A percentile compares a stretch with the other conserved stretches of the same genome.
phyloP scores from a whole-genome alignment of 2,888 invertebrate genomes.

The Stramonita haemastoma region DNA sequence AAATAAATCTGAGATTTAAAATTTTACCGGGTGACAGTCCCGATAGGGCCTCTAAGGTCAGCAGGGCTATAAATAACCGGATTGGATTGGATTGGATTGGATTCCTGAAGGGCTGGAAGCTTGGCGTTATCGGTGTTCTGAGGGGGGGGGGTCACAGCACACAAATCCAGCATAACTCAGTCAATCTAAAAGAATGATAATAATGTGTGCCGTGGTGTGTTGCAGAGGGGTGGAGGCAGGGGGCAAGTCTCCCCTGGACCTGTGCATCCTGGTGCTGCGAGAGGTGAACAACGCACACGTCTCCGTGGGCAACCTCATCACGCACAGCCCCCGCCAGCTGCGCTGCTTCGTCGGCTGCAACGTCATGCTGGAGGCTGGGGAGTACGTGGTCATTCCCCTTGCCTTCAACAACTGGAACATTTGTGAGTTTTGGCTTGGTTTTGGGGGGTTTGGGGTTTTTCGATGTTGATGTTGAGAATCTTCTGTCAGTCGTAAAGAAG shows the following conservation, averaged over 20 bases:
- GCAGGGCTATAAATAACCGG: too few relatives aligned
- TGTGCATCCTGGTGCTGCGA: constrained; percentile 87
- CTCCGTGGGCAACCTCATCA: constrained; percentile 84
- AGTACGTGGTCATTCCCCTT: constrained; percentile 92
- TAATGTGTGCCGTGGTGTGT: not conserved
- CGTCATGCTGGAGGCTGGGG: constrained; percentile 95
- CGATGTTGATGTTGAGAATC: too few relatives aligned
- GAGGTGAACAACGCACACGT: constrained; percentile 52
- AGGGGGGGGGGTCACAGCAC: too few relatives aligned
- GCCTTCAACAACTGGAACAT: constrained; percentile 94
- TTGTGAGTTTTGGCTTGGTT: constrained; percentile 2
- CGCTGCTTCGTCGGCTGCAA: constrained; percentile 96
- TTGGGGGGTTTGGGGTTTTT: not conserved
- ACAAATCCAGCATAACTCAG: too few relatives aligned
- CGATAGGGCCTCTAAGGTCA: too few relatives aligned
- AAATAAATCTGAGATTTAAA: too few relatives aligned
- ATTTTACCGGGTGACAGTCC: too few relatives aligned
- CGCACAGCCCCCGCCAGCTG: constrained; percentile 88
- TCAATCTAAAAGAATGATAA: too few relatives aligned
- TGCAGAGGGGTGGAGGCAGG: constrained; percentile 83
- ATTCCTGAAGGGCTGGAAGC: too few relatives aligned
- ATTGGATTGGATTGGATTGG: too few relatives aligned
- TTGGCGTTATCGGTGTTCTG: too few relatives aligned
- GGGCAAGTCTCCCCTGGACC: constrained; percentile 91
- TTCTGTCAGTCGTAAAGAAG: too few relatives aligned